These are phyloP conservation scores for Anarsia innoxiella DNA, from an alignment of 2,888 invertebrate species.

Conservation along the genomic window DNA sequence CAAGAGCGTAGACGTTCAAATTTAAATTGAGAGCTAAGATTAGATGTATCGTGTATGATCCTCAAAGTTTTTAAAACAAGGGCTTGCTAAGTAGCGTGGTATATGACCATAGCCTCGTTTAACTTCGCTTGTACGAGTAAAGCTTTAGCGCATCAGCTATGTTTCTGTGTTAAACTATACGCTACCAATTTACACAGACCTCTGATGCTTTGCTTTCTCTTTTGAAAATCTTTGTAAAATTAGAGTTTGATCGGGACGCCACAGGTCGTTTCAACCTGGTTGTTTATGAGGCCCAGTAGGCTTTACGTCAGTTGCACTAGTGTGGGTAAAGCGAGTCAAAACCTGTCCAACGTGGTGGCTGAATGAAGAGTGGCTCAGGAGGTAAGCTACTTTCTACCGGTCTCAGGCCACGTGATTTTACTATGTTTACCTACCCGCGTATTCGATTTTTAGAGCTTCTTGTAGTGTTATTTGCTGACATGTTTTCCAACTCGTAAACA, in stretches of 20 bases:
- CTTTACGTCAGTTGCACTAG: slow-evolving; percentile 24
- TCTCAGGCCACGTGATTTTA: slow-evolving; percentile 42
- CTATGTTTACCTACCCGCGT: slow-evolving; percentile 31
- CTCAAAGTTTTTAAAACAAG: no score
- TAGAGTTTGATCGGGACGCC: no score
- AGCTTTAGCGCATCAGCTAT: slow-evolving; percentile 1
- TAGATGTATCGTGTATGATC: no score
- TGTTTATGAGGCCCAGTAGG: slow-evolving; percentile 24
- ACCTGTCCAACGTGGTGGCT: slow-evolving; percentile 63
- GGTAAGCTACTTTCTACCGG: slow-evolving; percentile 71
- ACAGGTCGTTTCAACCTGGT: slow-evolving; percentile 12
- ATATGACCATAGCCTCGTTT: slow-evolving; percentile 24
- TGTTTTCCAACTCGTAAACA: no score
- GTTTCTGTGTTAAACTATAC: neutral
- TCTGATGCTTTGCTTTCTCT: neutral
- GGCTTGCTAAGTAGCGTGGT: no score
- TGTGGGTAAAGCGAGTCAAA: slow-evolving; percentile 56
- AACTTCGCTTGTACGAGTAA: slow-evolving; percentile 24
- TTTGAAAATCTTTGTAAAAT: neutral
- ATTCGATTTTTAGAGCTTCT: slow-evolving; percentile 9
- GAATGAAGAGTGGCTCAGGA: slow-evolving; percentile 70
- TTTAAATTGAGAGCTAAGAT: no score
- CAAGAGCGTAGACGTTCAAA: no score
- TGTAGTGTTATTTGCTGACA: neutral
- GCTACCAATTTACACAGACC: neutral